Evolutionary conservation across 2,797 vertebrate species (phyloP).

Genomic region (Enteromius viviparus): DNA sequence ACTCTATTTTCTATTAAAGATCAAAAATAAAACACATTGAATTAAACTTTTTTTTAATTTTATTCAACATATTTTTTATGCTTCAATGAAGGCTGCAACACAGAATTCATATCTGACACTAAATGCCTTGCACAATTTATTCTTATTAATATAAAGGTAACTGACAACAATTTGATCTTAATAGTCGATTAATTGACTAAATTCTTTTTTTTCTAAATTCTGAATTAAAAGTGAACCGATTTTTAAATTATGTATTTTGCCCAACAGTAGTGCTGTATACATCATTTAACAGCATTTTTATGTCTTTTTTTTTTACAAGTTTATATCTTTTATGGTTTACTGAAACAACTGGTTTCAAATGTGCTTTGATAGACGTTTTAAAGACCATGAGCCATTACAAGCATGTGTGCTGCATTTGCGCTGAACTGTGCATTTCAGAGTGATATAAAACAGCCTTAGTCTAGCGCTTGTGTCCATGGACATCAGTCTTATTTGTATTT

Average conservation of each 20-base stretch:
- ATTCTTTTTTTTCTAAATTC: background rate
- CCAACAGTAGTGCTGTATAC: background rate
- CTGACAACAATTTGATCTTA: background rate
- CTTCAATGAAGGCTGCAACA: background rate
- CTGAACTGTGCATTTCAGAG: conserved; percentile 36
- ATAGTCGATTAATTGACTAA: background rate
- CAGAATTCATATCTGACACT: background rate
- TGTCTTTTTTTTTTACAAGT: conserved; percentile 6
- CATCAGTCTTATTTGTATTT: conserved; percentile 47
- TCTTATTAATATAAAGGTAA: background rate
- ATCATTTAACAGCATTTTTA: background rate
- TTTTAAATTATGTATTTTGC: background rate
- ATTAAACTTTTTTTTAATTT: background rate
- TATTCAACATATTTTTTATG: background rate
- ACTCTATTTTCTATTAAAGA: background rate
- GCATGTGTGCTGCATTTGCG: conserved; percentile 7
- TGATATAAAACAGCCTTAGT: conserved; percentile 26
- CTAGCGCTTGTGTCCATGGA: background rate
- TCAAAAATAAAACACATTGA: background rate
- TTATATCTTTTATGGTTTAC: conserved; percentile 4
- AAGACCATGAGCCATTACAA: conserved; percentile 30
- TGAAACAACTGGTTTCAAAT: conserved; percentile 25
- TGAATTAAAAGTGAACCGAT: background rate
- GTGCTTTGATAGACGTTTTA: conserved; percentile 12
- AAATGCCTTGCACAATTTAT: background rate